phyloP scores from a whole-genome alignment of 2,113 vertebrate genomes.

The Phycodurus eques region DNA sequence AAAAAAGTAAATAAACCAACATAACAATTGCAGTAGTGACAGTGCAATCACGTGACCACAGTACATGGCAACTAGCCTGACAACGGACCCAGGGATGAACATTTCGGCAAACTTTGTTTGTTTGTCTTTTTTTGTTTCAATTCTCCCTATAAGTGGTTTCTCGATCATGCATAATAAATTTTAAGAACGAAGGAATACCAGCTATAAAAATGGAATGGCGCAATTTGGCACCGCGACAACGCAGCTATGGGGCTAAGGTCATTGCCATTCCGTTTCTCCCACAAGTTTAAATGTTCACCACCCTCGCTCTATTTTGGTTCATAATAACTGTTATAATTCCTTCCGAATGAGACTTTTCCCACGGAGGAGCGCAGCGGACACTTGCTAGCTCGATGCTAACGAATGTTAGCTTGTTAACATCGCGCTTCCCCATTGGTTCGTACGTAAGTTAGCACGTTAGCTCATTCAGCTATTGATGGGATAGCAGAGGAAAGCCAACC shows the following conservation, averaged over 20 bases:
- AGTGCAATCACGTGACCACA: conserved; percentile 23
- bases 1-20: background rate
- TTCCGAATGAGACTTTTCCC: conserved; percentile 3
- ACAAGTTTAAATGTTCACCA: background rate
- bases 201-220: background rate
- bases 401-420: conserved; percentile 42
- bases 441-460: conserved; percentile 30
- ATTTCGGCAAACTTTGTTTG: background rate
- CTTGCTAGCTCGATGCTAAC: conserved; percentile 51
- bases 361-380: conserved; percentile 3
- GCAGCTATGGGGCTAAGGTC: conserved; percentile 6
- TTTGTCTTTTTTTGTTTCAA: too few relatives aligned
- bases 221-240: background rate
- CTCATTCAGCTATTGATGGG: conserved; percentile 31
- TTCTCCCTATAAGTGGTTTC: background rate
- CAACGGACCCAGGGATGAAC: conserved; percentile 5
- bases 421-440: conserved; percentile 2
- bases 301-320: background rate
- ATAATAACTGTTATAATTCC: background rate
- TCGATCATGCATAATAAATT: background rate
- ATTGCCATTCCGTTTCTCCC: background rate
- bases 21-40: background rate
- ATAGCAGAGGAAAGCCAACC: conserved; percentile 8
- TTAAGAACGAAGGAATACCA: too few relatives aligned
- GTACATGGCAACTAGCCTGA: conserved; percentile 25